Evolutionary conservation across 1,140 invertebrate genomes (phyloP).

Genomic region (Polypedilum vanderplanki): DNA sequence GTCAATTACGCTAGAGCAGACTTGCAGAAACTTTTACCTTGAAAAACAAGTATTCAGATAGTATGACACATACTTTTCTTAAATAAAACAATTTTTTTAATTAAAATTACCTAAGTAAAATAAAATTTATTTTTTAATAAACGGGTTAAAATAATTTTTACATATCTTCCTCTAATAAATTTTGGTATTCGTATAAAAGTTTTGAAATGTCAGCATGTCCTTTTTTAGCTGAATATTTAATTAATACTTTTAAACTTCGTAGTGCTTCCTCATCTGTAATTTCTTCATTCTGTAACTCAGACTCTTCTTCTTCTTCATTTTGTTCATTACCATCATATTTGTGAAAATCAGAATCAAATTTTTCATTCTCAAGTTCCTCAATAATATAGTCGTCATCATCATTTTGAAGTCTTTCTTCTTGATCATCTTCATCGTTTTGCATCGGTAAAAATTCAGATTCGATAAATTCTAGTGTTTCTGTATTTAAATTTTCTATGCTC

Average conservation of each 20-base stretch:
- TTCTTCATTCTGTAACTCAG: neutral
- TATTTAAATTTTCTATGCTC: neutral
- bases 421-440: neutral
- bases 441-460: neutral
- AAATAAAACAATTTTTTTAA: too few relatives aligned
- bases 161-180: neutral
- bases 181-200: neutral
- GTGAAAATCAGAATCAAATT: neutral
- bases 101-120: too few relatives aligned
- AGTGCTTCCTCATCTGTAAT: neutral
- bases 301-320: neutral
- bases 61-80: too few relatives aligned
- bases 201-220: neutral
- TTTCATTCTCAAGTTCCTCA: neutral
- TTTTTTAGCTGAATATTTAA: conserved; percentile 4
- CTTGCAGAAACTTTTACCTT: too few relatives aligned
- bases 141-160: too few relatives aligned
- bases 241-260: neutral
- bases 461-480: neutral
- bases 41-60: too few relatives aligned
- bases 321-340: neutral
- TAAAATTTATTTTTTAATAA: too few relatives aligned
- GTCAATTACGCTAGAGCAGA: too few relatives aligned
- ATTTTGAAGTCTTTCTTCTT: neutral
- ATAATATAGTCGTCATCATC: neutral